Conservation (phyloP, 2,888 invertebrate species). For the Aplocera efformata region DNA sequence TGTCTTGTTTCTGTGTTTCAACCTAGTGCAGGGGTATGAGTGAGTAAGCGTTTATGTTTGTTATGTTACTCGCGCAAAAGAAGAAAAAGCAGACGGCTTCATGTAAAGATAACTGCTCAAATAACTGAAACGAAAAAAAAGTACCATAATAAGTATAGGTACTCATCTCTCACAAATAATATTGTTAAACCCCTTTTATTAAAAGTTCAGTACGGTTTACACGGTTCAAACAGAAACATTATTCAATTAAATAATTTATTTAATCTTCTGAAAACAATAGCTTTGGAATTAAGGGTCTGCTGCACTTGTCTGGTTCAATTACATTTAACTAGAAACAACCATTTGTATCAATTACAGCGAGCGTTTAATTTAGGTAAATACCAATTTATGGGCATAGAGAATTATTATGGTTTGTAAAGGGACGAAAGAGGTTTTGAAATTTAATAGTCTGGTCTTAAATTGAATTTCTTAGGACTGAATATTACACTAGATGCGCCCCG, state of each 20-base stretch:
- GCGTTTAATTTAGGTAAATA: constrained; percentile 75
- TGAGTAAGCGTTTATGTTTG: no score
- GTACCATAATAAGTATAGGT: no score
- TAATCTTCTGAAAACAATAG: constrained; percentile 38
- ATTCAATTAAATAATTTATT: constrained; percentile 33
- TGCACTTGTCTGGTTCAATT: constrained; percentile 66
- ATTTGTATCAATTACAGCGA: constrained; percentile 75
- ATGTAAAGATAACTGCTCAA: no score
- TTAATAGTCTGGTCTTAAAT: constrained; percentile 53
- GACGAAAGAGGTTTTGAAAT: constrained; percentile 62
- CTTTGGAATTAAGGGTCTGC: constrained; percentile 34
- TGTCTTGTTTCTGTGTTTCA: no score
- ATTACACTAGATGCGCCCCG: no score
- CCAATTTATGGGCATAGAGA: constrained; percentile 69
- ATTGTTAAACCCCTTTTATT: no score
- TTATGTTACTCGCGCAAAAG: no score
- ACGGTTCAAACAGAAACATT: constrained; percentile 2
- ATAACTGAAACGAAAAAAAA: no score
- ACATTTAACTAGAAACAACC: constrained; percentile 71
- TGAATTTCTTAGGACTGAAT: no score
- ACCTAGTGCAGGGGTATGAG: no score
- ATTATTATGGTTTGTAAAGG: constrained; percentile 58
- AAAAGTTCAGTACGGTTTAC: background rate
- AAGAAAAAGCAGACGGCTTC: no score
- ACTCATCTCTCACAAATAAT: no score